phyloP scores from a whole-genome alignment of 2,113 vertebrate species.

The Clinocottus analis region DNA sequence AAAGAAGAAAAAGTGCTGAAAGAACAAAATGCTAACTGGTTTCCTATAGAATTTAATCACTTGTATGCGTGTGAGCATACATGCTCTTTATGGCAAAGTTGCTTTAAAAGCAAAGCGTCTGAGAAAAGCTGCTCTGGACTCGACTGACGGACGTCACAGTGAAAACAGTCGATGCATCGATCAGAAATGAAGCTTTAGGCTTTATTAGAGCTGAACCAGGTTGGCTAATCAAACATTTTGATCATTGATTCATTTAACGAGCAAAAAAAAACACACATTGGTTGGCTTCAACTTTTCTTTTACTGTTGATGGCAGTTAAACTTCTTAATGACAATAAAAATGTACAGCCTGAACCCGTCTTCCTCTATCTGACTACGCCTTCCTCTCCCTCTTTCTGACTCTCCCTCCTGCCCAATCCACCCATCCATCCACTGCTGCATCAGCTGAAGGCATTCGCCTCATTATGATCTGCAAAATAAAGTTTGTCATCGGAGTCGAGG shows the following conservation, averaged over 20 bases:
- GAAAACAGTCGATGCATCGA: background rate
- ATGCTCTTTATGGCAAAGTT: background rate
- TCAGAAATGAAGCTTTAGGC: background rate
- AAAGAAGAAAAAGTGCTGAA: background rate
- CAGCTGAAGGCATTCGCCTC: constrained; percentile 40
- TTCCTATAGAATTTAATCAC: background rate
- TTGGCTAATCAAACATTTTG: too few species aligned
- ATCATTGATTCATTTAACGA: too few species aligned
- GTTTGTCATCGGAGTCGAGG: constrained; percentile 70
- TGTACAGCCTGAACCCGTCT: background rate
- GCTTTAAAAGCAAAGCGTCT: background rate
- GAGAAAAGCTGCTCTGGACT: background rate
- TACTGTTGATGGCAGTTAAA: too few species aligned
- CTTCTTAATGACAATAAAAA: too few species aligned
- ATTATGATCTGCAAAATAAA: constrained; percentile 68
- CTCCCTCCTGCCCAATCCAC: constrained; percentile 55
- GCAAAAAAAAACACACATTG: too few species aligned
- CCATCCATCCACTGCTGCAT: constrained; percentile 5
- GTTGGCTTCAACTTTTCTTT: too few species aligned
- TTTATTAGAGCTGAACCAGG: too few species aligned
- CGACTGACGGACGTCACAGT: constrained; percentile 2
- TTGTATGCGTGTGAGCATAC: background rate
- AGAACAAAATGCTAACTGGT: background rate
- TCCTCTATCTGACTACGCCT: background rate
- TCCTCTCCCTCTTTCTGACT: constrained; percentile 4